Conservation (phyloP, 1,140 invertebrate species). For the Lordiphosa mommai region DNA sequence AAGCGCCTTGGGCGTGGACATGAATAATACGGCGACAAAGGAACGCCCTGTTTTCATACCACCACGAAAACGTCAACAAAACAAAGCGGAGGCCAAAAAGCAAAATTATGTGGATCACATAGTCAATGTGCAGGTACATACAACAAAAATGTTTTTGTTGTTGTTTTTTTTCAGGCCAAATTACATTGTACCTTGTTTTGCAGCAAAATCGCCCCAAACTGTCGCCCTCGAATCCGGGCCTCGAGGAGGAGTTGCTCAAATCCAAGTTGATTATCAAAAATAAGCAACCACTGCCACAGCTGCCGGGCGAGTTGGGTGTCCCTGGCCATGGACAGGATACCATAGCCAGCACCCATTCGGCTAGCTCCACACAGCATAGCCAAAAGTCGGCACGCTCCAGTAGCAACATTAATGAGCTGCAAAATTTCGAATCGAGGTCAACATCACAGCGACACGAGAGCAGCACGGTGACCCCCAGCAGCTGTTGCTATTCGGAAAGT, state of each 20-base stretch:
- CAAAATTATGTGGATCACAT: conserved; percentile 83
- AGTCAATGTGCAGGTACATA: conserved; percentile 81
- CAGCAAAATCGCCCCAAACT: conserved; percentile 80
- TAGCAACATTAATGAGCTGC: conserved; percentile 72
- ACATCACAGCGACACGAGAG: conserved; percentile 70
- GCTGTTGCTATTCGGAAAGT: conserved; percentile 78
- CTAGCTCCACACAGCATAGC: conserved; percentile 62
- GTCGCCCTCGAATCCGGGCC: conserved; percentile 70
- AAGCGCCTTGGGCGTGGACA: conserved; percentile 37
- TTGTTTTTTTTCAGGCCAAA: background rate
- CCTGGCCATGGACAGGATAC: conserved; percentile 48
- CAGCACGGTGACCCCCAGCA: conserved; percentile 74
- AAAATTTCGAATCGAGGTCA: conserved; percentile 72
- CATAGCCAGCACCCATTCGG: conserved; percentile 63
- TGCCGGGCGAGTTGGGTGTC: conserved; percentile 55
- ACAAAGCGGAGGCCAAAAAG: conserved; percentile 81
- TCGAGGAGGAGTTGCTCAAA: conserved; percentile 74
- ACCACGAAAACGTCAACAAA: conserved; percentile 81
- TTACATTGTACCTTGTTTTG: conserved; percentile 53
- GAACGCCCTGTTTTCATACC: conserved; percentile 83
- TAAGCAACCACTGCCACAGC: conserved; percentile 72
- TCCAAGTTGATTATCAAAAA: conserved; percentile 77
- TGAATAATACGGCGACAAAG: conserved; percentile 63
- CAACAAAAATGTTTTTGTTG: background rate
- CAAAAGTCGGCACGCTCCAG: conserved; percentile 63